Evolutionary conservation across 1,140 invertebrate genomes (phyloP), one percentile per base, ranked within the genome.

Genomic region (Phthorimaea operculella): DNA sequence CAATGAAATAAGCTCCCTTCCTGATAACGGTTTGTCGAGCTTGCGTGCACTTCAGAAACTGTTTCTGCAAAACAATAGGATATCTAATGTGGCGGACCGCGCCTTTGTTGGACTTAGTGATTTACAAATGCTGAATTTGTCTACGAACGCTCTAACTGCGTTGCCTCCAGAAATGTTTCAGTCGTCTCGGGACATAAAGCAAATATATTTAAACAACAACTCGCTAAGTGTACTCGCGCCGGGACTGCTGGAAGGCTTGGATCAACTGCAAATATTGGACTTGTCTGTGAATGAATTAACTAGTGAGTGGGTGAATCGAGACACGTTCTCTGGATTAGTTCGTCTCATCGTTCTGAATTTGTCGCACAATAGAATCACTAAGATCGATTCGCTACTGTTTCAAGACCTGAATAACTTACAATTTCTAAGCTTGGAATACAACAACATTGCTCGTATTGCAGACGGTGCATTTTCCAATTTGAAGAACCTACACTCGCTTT

Each of bases 141-240:
- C 92, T 45, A 92, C 90, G 60, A 95, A 95, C 71, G 89, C 87
- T 63, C 81, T 95, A 55, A 90, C 90, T 54, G 91, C 92, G 7
- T 83, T 94, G 55, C 93, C 93, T 4, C 92, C 92, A 11, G 92
- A 92, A 78, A 83, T 94, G 69, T 93, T 95, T 70, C 90, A 91
- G 62, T 90, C 89, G 12, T 90, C 90, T 10, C 86, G 88, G 48
- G 90, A 93, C 53, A 80, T 96, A 4, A 87, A 89, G 15, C 90
- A 93, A 74, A 86, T 96, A 50, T 90, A 94, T 68, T 83, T 96
- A 12, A 91, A 92, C 60, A 95, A 95, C 66, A 96, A 96, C 75
- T 92, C 93, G 0, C 79, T 96, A 21, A 89, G 89, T 63, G 91
- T 93, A 0, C 82, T 96, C 6, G 92, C 93, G 3, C 92, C 93